A percentile compares a stretch with the other conserved stretches of the same genome.
Evolutionary conservation across 2,888 invertebrate species (phyloP).

Genomic region (Metallyticus violacea): DNA sequence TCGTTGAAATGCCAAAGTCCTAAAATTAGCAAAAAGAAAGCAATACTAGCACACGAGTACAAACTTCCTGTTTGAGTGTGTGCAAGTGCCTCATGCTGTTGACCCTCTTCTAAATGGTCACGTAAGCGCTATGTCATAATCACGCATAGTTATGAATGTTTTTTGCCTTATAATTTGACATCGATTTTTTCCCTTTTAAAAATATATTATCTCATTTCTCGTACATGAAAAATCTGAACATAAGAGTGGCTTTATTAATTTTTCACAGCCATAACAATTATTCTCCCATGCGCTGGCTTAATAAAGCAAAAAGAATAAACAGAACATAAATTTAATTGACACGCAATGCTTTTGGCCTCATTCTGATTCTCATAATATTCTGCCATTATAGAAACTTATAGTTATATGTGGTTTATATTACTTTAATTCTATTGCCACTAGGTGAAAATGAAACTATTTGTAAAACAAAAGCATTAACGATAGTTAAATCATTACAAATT

Average conservation of each 20-base stretch:
- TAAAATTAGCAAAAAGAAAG: too few species aligned
- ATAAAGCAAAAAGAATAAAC: neutral
- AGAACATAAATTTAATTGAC: neutral
- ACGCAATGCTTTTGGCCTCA: neutral
- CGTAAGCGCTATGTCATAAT: neutral
- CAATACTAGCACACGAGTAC: too few species aligned
- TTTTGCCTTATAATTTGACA: neutral
- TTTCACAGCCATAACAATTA: neutral
- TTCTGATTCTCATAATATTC: neutral
- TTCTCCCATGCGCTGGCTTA: neutral
- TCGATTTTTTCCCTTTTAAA: neutral
- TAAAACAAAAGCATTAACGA: too few species aligned
- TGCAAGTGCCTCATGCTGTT: neutral
- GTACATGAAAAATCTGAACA: neutral
- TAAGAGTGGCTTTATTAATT: neutral
- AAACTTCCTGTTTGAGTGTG: too few species aligned
- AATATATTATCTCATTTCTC: neutral
- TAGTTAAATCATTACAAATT: too few species aligned
- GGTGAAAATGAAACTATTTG: too few species aligned
- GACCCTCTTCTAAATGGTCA: neutral
- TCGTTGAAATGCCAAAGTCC: too few species aligned
- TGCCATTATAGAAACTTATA: too few species aligned
- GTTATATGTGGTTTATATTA: too few species aligned
- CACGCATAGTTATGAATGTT: neutral
- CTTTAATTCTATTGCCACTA: too few species aligned